Evolutionary conservation across 2,113 vertebrate species (phyloP), one percentile per base, ranked within the genome.

Genomic region (Hippoglossus stenolepis): DNA sequence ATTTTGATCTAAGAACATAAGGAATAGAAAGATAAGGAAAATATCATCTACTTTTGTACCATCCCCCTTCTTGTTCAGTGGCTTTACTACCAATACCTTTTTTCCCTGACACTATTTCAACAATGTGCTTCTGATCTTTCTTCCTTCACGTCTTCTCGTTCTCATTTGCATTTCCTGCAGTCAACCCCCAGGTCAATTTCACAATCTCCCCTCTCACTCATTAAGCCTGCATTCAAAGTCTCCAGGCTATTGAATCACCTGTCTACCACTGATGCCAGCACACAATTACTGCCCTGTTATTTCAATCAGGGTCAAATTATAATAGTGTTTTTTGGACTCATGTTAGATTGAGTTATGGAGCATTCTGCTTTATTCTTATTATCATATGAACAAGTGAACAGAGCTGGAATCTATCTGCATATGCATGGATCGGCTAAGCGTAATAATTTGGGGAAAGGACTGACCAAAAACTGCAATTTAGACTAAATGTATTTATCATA

Each of bases 221-320:
- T 64, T 65, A 76, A 61, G 28, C 15, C 26, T 57, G 40, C 73
- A 73, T 38, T 56, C 12, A 14, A 2, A 20, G 43, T 31, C 63
- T 64, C 17, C 7, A 62, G 28, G 54, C 8, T 70, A 64, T 58
- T 61, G 6, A 54, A 84, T 47, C 49, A 77, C 26, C 54, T 70
- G 56, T 63, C 49, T 13, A n/a, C 20, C 53, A 64, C 13, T 40
- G 6, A 69, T 21, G 53, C 66, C 40, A 66, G 66, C 47, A 21
- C 13, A 68, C 62, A 79, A 76, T 79, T 81, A 67, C 31, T 23
- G n/a, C 49, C 60, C 23, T 26, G 14, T 63, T 54, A n/a, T 56
- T n/a, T 40, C 53, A 63, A 23, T 43, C 18, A 20, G n/a, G 28
- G 35, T 23, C 28, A 13, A 26, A 26, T 58, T 15, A 17, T 6